These are phyloP conservation scores for Limosa lapponica DNA, from an alignment of 2,797 vertebrate genomes.

Conservation along the genomic window DNA sequence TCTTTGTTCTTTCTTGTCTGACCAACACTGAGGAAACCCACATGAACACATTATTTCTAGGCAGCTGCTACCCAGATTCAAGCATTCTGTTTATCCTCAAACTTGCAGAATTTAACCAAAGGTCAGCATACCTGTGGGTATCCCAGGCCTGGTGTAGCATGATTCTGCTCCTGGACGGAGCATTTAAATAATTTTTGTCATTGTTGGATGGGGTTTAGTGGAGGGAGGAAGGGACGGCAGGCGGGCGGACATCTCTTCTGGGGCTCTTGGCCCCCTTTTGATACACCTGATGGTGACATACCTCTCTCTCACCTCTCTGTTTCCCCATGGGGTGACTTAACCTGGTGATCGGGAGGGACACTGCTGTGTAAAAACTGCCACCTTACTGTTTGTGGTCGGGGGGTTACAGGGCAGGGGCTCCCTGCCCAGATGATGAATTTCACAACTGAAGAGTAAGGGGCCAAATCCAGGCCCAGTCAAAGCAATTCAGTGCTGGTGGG, in stretches of 20 bases:
- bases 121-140: too few relatives aligned
- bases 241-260: not conserved
- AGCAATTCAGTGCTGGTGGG: not conserved
- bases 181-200: not conserved
- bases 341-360: not conserved
- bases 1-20: not conserved
- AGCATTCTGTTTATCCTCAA: not conserved
- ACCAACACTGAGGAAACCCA: not conserved
- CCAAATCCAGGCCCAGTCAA: not conserved
- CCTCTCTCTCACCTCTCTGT: not conserved
- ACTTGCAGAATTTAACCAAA: not conserved
- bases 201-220: not conserved
- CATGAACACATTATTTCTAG: rapidly evolving
- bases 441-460: not conserved
- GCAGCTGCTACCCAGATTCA: not conserved
- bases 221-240: not conserved
- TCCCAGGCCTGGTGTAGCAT: not conserved
- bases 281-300: not conserved
- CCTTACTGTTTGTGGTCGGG: not conserved
- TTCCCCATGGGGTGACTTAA: not conserved
- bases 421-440: not conserved
- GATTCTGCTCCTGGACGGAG: not conserved
- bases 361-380: not conserved
- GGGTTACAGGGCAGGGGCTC: not conserved
- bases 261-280: not conserved